Base-by-base conservation (phyloP, 2,113 vertebrate genomes). In the Phyllostomus discolor region DNA sequence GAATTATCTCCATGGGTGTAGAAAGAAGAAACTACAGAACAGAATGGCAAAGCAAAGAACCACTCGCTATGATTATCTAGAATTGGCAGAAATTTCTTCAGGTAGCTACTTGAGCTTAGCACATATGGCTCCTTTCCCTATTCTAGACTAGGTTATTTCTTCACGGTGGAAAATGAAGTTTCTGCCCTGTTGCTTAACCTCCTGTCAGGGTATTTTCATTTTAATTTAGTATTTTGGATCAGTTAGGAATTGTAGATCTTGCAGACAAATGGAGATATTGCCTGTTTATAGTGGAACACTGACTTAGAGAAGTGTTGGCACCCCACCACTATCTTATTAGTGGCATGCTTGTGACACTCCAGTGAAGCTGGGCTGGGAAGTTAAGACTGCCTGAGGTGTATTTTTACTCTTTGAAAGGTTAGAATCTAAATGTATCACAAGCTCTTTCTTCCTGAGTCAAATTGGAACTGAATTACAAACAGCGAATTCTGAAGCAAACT, bases 1-100 rank as follows among this genome's bases (percentile, higher is more conserved):
- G 93, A 97, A 96, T 94, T 95, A 91, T 96, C 96, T 97, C 95
- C 86, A 90, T 94, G 86, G 91, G 59, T 83, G 24, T 91, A 31
- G 82, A 86, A 94, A 96, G 94, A 96, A 96, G 79, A 95, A 94
- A 92, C 89, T 96, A 75, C 90, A 96, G 96, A 91, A 67, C 7
- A 1, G 19, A 96, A 79, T 67, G 69, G 78, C 79, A 64, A 16
- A 83, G 67, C 46, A 33, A 54, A 69, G 91, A 66, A 17, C 70
- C 46, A 7, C 66, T 80, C 3, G 66, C 84, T 38, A 33, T 69
- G 83, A 52, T 82, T 73, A 64, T 81, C 62, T 57, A 72, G 84
- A 72, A 38, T 41, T 43, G 93, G 54, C 86, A 89, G 86, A 48
- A 31, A 5, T 38, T 35, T 88, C 69, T 76, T 88, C 80, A 91